Conservation (phyloP, 2,797 vertebrate genomes). For the Eulemur mongoz region DNA sequence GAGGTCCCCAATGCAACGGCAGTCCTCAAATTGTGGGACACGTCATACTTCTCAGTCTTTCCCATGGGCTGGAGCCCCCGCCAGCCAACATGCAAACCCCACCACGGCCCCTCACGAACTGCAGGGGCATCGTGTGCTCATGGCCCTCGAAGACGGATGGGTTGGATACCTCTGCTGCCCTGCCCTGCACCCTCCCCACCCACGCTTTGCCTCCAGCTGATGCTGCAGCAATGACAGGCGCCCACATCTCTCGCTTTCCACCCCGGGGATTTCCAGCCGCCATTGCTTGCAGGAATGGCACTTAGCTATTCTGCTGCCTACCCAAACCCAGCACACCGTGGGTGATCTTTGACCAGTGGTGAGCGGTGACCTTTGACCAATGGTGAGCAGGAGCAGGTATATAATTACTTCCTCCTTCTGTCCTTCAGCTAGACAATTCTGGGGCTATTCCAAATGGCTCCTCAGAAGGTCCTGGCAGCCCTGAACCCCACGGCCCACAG, state of each 20-base stretch:
- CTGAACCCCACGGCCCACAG: neutral
- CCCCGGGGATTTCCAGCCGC: neutral
- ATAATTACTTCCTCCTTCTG: neutral
- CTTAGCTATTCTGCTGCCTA: neutral
- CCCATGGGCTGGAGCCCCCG: neutral
- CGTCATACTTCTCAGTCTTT: neutral
- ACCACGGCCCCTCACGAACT: fast-evolving
- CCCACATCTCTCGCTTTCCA: neutral
- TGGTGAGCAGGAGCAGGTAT: neutral
- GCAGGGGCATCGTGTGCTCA: fast-evolving
- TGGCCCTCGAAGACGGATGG: neutral
- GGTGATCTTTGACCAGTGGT: neutral
- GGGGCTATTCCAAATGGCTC: neutral
- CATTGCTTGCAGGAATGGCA: fast-evolving
- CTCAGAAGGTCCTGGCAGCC: neutral
- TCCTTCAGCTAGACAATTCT: neutral
- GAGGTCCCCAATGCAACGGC: fast-evolving
- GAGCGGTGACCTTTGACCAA: neutral
- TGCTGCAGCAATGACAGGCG: neutral
- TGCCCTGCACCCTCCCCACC: fast-evolving
- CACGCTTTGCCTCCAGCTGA: neutral
- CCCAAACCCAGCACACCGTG: neutral
- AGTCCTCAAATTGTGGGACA: neutral
- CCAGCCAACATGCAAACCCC: neutral
- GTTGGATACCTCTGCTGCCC: neutral